Evolutionary conservation across 2,888 invertebrate species (phyloP), one percentile per base, ranked within the genome.

Genomic region (Hipparchia sbordonii): DNA sequence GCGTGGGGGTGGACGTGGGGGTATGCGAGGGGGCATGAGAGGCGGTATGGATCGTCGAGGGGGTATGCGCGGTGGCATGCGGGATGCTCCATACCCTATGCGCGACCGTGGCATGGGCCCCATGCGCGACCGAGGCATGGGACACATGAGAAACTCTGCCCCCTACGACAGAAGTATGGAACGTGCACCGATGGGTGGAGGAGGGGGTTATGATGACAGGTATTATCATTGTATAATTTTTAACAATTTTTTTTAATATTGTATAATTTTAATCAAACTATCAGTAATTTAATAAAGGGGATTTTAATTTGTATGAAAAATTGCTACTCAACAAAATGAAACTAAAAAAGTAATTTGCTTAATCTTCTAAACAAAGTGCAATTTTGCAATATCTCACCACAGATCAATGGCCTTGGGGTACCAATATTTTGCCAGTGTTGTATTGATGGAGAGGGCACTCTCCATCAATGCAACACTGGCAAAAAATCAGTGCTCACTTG

Each of bases 1-100:
- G 74, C 94, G 94, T 13, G 92, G 94, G 7, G 90, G 91, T 33
- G 89, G 88, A 6, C 89, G 90, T 1, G 89, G 23, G 1, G 23
- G 90, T 7, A 90, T 95, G 72, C 84, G 85, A 13, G 92, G 86
- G 74, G 93, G 86, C 75, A 95, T 94, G 74, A 85, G 87, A 76
- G 83, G 89, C 10, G 85, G 87, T 0, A 89, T 88, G 69, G 86
- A 88, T 82, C 86, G 87, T 65, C 82, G 90, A 59, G 86, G 89
- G 70, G 90, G 89, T 4, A 69, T 69, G 69, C 60, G 69, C 52
- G 69, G 60, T 9, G 69, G 69, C 6, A 60, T 69, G 68, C 59
- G 68, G 48, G 68, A 68, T 12, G 68, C 68, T 0, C 68, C 68
- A 1, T 68, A 68, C 46, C 68, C 68, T 1, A 68, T 68, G 68